phyloP scores from a whole-genome alignment of 2,113 vertebrate genomes.

The Oncorhynchus clarkii region DNA sequence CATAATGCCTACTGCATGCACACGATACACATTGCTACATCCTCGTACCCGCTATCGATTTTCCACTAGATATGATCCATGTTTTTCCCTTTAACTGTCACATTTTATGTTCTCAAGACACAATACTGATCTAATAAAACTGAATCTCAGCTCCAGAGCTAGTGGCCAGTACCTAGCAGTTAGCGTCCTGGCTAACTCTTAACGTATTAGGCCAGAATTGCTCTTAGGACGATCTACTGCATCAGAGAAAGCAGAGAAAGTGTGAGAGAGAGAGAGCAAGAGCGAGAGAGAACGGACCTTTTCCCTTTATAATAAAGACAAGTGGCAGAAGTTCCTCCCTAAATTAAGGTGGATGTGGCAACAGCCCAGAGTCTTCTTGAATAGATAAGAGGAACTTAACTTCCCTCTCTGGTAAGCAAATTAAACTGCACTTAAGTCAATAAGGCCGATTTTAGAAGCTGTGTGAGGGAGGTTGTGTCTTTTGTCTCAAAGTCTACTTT shows the following conservation, averaged over 20 bases:
- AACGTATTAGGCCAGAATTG: too few relatives aligned
- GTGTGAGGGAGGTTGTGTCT: not conserved
- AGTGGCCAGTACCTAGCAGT: conserved; percentile 12
- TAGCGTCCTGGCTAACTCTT: too few relatives aligned
- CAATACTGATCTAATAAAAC: conserved; percentile 61
- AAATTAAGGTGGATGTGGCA: conserved; percentile 49
- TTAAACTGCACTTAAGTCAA: conserved; percentile 50
- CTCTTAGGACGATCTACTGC: too few relatives aligned
- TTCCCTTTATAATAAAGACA: conserved; percentile 50
- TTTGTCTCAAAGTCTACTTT: too few relatives aligned
- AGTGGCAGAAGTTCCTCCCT: conserved; percentile 38
- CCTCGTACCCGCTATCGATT: conserved; percentile 57
- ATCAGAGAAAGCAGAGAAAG: not conserved
- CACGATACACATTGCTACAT: conserved; percentile 21
- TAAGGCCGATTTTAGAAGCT: conserved; percentile 38
- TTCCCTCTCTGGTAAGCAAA: conserved; percentile 32
- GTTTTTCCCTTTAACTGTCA: conserved; percentile 68
- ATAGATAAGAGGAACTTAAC: not conserved
- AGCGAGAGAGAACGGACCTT: not conserved
- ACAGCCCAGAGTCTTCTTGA: conserved; percentile 12
- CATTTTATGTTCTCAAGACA: conserved; percentile 63
- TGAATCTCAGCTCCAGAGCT: conserved; percentile 28
- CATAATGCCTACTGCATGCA: too few relatives aligned
- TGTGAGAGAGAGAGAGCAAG: not conserved
- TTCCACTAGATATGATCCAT: conserved; percentile 55